Percentiles rank a stretch among this genome's conserved stretches.
phyloP scores from a whole-genome alignment of 2,888 invertebrate species.

The Cephus spinipes region DNA sequence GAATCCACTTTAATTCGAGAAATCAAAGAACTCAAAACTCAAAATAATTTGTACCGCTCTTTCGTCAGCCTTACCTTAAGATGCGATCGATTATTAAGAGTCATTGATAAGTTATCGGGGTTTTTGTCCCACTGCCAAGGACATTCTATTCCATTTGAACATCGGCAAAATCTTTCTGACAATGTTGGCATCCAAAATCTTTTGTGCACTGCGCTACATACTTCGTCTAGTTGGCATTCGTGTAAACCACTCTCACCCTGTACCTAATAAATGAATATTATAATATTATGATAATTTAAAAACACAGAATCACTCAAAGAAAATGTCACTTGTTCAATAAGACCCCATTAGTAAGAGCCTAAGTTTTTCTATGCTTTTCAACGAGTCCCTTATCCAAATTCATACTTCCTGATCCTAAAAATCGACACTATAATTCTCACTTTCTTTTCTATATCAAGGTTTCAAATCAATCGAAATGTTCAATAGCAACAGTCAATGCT shows the following conservation, averaged over 20 bases:
- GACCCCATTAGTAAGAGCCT: neutral
- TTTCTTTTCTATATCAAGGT: neutral
- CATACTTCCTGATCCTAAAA: too few species aligned
- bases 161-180: constrained; percentile 74
- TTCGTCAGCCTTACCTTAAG: constrained; percentile 69
- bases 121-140: constrained; percentile 66
- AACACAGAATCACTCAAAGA: neutral
- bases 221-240: constrained; percentile 65
- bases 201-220: constrained; percentile 70
- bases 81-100: constrained; percentile 72
- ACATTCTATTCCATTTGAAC: constrained; percentile 69
- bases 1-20: neutral
- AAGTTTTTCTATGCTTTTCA: neutral
- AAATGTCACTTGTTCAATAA: neutral
- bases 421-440: neutral
- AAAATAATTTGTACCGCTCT: neutral
- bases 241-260: constrained; percentile 73
- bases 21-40: neutral
- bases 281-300: neutral
- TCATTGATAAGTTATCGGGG: constrained; percentile 62
- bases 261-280: constrained; percentile 62
- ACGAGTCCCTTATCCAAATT: too few species aligned
- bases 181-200: constrained; percentile 73
- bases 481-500: neutral
- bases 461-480: neutral